Evolutionary conservation across 2,888 invertebrate species (phyloP).

Genomic region (Drosophila kuntzei): DNA sequence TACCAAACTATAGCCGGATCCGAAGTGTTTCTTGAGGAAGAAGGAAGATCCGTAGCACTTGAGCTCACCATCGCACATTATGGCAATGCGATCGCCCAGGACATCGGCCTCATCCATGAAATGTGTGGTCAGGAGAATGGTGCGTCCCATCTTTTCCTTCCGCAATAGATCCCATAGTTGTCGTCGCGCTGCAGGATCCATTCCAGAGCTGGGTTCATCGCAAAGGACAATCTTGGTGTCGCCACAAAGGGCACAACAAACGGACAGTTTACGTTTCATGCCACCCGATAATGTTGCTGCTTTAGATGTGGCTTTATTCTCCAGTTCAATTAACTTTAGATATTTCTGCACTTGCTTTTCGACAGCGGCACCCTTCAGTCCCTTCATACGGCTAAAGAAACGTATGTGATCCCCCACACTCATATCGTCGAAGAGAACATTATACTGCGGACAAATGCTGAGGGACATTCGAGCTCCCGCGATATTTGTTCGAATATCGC

Average conservation of each 20-base stretch:
- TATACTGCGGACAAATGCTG: constrained; percentile 94
- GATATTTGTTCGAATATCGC: constrained; percentile 89
- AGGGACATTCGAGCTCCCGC: constrained; percentile 89
- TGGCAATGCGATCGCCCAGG: constrained; percentile 94
- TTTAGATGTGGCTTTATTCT: constrained; percentile 88
- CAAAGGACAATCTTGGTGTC: constrained; percentile 90
- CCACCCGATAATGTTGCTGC: constrained; percentile 90
- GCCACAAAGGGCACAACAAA: constrained; percentile 91
- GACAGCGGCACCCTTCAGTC: constrained; percentile 87
- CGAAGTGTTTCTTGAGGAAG: constrained; percentile 93
- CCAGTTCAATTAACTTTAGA: constrained; percentile 88
- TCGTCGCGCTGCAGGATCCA: constrained; percentile 93
- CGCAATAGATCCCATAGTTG: constrained; percentile 94
- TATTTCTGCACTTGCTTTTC: constrained; percentile 88
- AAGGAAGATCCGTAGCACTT: constrained; percentile 93
- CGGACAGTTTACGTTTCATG: constrained; percentile 91
- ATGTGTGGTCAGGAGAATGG: constrained; percentile 93
- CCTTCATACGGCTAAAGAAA: constrained; percentile 92
- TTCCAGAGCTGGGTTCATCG: constrained; percentile 93
- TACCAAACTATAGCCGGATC: constrained; percentile 93
- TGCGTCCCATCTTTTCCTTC: constrained; percentile 90
- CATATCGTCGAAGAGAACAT: constrained; percentile 92
- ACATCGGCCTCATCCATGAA: constrained; percentile 97
- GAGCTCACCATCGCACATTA: constrained; percentile 92
- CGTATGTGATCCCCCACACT: constrained; percentile 93